phyloP scores from a whole-genome alignment of 1,140 invertebrate species.

The Lepidurus apus region DNA sequence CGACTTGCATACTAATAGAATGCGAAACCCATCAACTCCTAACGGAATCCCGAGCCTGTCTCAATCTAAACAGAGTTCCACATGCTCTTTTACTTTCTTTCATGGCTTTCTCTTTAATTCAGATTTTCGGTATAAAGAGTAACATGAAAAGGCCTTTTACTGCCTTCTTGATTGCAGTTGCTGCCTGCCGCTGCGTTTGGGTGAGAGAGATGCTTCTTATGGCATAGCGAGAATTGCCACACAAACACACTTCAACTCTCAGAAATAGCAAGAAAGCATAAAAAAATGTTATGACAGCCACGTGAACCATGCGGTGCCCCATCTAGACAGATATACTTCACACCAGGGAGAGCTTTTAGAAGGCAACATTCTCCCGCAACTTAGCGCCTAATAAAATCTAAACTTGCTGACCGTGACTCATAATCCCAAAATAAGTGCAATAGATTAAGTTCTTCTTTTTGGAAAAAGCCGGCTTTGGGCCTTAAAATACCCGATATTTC shows the following conservation, averaged over 20 bases:
- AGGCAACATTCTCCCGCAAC: not conserved
- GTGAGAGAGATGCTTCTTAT: not conserved
- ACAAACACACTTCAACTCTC: not conserved
- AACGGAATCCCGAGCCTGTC: not conserved
- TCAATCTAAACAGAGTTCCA: not conserved
- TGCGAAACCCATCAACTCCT: not conserved
- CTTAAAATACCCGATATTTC: not conserved
- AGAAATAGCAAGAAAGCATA: not conserved
- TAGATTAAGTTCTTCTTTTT: not conserved
- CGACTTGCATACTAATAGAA: constrained; percentile 5
- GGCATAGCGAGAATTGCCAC: not conserved
- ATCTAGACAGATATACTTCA: constrained; percentile 15
- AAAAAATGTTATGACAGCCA: constrained; percentile 7
- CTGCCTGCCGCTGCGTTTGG: not conserved
- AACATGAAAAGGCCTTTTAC: constrained; percentile 1
- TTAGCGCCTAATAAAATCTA: constrained; percentile 1
- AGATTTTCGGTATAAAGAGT: constrained; percentile 15
- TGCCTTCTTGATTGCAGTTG: not conserved
- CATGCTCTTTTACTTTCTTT: not conserved
- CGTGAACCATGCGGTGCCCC: constrained; percentile 11
- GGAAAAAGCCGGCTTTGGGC: not conserved
- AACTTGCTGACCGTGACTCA: constrained; percentile 21
- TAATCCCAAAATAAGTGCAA: constrained; percentile 1
- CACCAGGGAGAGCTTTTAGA: constrained; percentile 12
- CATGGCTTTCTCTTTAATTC: not conserved